Conservation (phyloP, 2,888 invertebrate species). For the Ethmia dodecea region DNA sequence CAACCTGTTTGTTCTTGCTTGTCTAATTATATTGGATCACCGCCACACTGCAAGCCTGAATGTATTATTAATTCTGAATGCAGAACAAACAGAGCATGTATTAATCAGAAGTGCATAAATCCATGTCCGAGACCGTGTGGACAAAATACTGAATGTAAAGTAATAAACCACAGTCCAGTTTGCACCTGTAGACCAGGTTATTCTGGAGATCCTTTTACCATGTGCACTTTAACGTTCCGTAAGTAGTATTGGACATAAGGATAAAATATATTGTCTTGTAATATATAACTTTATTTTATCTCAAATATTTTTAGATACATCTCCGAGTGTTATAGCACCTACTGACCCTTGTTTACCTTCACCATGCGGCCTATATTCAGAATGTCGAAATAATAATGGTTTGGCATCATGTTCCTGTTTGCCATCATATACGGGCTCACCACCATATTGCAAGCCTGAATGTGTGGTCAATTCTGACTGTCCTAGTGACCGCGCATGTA, state of each 20-base stretch:
- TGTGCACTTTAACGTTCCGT: slow-evolving; percentile 77
- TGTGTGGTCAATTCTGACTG: slow-evolving; percentile 82
- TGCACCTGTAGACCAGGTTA: slow-evolving; percentile 83
- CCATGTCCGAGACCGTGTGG: slow-evolving; percentile 85
- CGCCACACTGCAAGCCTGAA: slow-evolving; percentile 81
- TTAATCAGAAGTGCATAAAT: slow-evolving; percentile 82
- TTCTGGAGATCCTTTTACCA: slow-evolving; percentile 83
- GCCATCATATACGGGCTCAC: slow-evolving; percentile 80
- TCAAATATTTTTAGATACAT: slow-evolving; percentile 37
- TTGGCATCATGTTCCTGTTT: slow-evolving; percentile 85
- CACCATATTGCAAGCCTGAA: slow-evolving; percentile 81
- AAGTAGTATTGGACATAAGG: slow-evolving; percentile 35
- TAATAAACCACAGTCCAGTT: slow-evolving; percentile 83
- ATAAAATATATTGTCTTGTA: not conserved
- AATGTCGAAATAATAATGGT: slow-evolving; percentile 83
- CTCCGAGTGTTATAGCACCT: slow-evolving; percentile 47
- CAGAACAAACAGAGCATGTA: slow-evolving; percentile 79
- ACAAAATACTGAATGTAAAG: slow-evolving; percentile 81
- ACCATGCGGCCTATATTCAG: slow-evolving; percentile 84
- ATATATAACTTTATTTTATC: slow-evolving; percentile 7
- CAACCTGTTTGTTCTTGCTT: slow-evolving; percentile 86
- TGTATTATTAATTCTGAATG: slow-evolving; percentile 83
- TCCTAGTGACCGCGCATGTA: slow-evolving; percentile 79
- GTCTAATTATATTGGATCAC: slow-evolving; percentile 80
- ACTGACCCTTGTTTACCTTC: slow-evolving; percentile 84